Conservation (phyloP, 2,888 invertebrate species). For the Metacarcinus magister region DNA sequence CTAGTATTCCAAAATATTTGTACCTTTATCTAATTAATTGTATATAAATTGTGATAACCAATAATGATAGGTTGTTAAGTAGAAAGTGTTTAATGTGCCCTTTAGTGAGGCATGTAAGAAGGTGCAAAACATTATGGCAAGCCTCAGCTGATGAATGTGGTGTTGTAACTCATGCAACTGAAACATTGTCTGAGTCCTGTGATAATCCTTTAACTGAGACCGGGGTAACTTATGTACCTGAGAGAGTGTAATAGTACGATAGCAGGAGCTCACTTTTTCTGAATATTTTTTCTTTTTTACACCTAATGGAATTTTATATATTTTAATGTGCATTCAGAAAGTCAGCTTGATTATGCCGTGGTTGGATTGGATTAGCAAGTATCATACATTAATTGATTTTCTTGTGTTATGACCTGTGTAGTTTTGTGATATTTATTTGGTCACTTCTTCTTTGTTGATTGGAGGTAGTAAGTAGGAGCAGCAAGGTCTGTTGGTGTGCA, state of each 20-base stretch:
- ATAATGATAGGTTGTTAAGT: slow-evolving; percentile 80
- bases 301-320: slow-evolving; percentile 39
- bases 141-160: slow-evolving; percentile 79
- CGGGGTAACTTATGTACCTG: slow-evolving; percentile 80
- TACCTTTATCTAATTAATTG: slow-evolving; percentile 76
- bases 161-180: slow-evolving; percentile 71
- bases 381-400: neutral
- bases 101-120: slow-evolving; percentile 75
- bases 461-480: slow-evolving; percentile 20
- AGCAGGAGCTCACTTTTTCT: slow-evolving; percentile 71
- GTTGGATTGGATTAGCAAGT: neutral
- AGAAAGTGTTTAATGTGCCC: slow-evolving; percentile 72
- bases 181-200: slow-evolving; percentile 81
- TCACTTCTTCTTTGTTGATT: neutral
- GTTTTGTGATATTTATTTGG: slow-evolving; percentile 39
- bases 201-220: slow-evolving; percentile 78
- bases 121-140: slow-evolving; percentile 80
- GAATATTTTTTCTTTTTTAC: slow-evolving; percentile 49
- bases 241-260: slow-evolving; percentile 81
- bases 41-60: slow-evolving; percentile 81
- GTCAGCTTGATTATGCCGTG: slow-evolving; percentile 7
- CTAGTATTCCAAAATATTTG: slow-evolving; percentile 80
- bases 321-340: neutral
- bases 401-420: neutral
- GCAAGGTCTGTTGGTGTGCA: slow-evolving; percentile 28